These are phyloP conservation scores for Heliconius erato DNA, from an alignment of 2,888 invertebrate species.

Conservation along the genomic window DNA sequence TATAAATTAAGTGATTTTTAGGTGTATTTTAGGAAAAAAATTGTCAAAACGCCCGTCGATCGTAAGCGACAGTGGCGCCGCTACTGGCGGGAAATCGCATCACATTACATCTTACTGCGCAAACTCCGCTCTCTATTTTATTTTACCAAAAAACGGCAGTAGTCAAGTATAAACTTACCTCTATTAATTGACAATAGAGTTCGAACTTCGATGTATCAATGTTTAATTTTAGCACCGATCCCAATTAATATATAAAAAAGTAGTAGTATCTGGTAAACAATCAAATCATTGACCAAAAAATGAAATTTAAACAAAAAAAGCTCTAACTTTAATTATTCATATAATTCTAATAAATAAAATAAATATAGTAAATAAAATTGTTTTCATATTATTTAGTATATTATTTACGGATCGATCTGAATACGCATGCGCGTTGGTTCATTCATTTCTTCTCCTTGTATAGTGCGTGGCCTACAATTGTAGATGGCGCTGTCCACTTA, in stretches of 20 bases:
- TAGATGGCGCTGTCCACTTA: constrained; percentile 67
- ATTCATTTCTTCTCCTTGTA: constrained; percentile 64
- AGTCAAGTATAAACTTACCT: constrained; percentile 33
- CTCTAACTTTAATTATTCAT: neutral
- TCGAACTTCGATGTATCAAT: constrained; percentile 18
- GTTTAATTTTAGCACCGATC: neutral
- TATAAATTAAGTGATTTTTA: neutral
- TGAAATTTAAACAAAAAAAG: neutral
- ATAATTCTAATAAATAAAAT: too few relatives aligned
- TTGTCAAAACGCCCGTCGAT: constrained; percentile 82
- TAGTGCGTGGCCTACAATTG: constrained; percentile 59
- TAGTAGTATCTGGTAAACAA: neutral
- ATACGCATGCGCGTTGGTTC: constrained; percentile 78
- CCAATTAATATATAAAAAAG: neutral
- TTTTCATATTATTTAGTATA: constrained; percentile 68
- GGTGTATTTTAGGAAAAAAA: constrained; percentile 58
- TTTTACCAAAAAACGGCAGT: constrained; percentile 51
- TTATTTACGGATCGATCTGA: constrained; percentile 82
- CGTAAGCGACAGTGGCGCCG: constrained; percentile 77
- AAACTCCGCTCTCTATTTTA: constrained; percentile 63
- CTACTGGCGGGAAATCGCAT: constrained; percentile 70
- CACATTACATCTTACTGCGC: constrained; percentile 68
- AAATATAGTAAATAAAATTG: neutral
- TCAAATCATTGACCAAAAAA: neutral
- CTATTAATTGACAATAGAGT: constrained; percentile 32